Evolutionary conservation across 1,140 invertebrate genomes (phyloP), one percentile per base, ranked within the genome.

Genomic region (Trinorchestia longiramus): DNA sequence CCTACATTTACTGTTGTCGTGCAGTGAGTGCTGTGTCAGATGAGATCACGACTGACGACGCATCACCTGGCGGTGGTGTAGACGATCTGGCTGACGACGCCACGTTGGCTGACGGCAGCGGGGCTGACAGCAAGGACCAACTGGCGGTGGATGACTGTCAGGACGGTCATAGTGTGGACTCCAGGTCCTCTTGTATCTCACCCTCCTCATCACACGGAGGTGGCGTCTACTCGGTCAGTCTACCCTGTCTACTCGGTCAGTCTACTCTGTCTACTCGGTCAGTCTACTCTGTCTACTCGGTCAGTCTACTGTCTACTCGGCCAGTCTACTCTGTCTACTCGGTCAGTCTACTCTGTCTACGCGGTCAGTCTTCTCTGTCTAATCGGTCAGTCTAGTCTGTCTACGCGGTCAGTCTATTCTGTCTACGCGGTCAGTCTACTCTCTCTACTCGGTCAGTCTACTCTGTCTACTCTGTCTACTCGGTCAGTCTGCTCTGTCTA

Each of bases 181-280:
- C 97, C 36, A 97, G 97, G 96, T 98, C 98, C 0, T 97, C 97
- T 43, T 98, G 98, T 96, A 98, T 98, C 3, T 99, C 98, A 0
- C 98, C 98, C 0, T 98, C 98, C 8, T 98, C 98, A 97, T 98
- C 98, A 62, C 98, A 99, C 97, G 99, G 99, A 0, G 99, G 99
- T 0, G 99, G 99, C 0, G 98, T 99, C 88, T 99, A 99, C 97
- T 98, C 98, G 96, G 96, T 96, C 57, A 96, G 96, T 90, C 41
- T 77, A 77, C 62, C 47, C 19, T 36, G 11, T 53, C 47, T 53
- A 53, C 47, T 53, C 47, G 47, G 47, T 53, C 47, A 53, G 62
- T 77, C 62, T 77, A 77, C 28, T 53, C 47, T 6, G 98, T 99
- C 88, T 99, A 99, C 97, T 98, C 98, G 96, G 96, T 96, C 47